Percentiles rank a stretch among this genome's conserved stretches.
Evolutionary conservation across 30 jellyfish, hydroid and myxozoan genomes (phyloP).

Genomic region (Rhopilema esculentum): DNA sequence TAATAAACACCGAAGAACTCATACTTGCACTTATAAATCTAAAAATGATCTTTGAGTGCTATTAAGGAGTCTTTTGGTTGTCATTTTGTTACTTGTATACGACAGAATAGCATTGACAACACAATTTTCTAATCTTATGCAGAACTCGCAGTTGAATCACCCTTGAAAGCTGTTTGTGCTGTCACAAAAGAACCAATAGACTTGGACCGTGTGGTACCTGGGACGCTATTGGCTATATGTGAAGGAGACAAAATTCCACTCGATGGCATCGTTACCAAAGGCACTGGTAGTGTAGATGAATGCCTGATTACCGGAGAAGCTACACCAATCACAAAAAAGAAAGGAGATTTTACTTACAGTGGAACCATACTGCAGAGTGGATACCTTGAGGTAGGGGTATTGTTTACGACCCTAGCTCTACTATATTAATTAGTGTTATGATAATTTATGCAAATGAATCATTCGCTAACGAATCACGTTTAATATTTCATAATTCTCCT

Average conservation of each 20-base stretch:
- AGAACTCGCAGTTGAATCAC: neutral
- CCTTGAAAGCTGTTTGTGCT: constrained; percentile 57
- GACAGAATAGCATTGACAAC: too few species aligned
- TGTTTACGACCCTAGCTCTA: too few species aligned
- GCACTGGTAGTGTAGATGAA: constrained; percentile 75
- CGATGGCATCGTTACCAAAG: constrained; percentile 72
- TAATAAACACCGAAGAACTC: too few species aligned
- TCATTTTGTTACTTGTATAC: too few species aligned
- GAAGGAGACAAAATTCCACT: constrained; percentile 82
- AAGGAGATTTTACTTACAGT: constrained; percentile 41
- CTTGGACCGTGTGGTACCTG: constrained; percentile 44
- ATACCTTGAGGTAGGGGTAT: constrained; percentile 27
- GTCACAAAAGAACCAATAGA: constrained; percentile 37
- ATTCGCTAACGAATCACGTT: neutral
- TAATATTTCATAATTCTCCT: neutral
- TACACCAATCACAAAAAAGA: constrained; percentile 54
- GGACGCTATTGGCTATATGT: constrained; percentile 51
- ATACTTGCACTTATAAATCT: too few species aligned
- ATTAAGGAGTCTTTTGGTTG: too few species aligned
- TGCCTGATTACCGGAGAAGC: constrained; percentile 82
- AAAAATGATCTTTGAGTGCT: too few species aligned
- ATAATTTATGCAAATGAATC: too few species aligned
- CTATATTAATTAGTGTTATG: too few species aligned
- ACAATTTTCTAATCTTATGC: neutral
- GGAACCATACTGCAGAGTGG: constrained; percentile 82